These are phyloP conservation scores for Dinocampus coccinellae DNA, from an alignment of 2,888 invertebrate species.

Conservation along the genomic window DNA sequence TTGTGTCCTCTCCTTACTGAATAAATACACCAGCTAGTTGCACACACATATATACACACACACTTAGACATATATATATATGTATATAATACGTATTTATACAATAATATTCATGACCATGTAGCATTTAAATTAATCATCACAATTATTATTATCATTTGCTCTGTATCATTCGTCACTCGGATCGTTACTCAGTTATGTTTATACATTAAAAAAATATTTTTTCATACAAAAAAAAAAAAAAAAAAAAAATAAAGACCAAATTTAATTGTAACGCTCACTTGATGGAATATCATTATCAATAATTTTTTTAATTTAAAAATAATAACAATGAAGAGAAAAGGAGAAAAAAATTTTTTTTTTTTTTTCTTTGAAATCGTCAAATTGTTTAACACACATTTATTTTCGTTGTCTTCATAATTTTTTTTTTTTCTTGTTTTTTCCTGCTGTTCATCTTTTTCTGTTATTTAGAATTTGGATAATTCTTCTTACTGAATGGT, in stretches of 20 bases:
- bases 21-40: neutral
- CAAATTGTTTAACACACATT: no score
- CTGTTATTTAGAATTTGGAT: neutral
- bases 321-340: no score
- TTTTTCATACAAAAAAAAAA: neutral
- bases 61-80: no score
- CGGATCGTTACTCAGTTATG: constrained; percentile 28
- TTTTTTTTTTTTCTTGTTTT: neutral
- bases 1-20: neutral
- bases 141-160: neutral
- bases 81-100: neutral
- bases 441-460: no score
- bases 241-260: neutral
- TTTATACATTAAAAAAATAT: neutral
- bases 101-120: neutral
- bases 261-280: no score
- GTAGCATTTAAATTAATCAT: constrained; percentile 1
- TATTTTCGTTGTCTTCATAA: neutral
- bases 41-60: neutral
- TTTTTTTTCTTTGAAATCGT: neutral
- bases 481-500: neutral
- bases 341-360: no score
- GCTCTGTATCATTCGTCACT: neutral
- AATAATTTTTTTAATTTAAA: no score
- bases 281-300: no score